phyloP scores from a whole-genome alignment of 2,113 vertebrate species.

The Tetrax tetrax region DNA sequence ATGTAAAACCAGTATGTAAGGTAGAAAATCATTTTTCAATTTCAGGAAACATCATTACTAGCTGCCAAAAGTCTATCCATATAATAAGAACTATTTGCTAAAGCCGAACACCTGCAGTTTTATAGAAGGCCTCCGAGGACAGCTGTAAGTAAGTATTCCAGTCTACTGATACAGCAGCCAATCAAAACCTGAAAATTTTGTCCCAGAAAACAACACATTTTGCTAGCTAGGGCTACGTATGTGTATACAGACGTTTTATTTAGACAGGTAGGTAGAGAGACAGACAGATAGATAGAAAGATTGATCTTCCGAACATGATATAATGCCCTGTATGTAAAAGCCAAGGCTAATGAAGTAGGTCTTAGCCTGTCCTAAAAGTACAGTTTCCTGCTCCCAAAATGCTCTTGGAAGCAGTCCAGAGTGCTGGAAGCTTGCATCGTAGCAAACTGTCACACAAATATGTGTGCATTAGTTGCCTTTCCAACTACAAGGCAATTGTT shows the following conservation, averaged over 20 bases:
- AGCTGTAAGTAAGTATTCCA: constrained; percentile 66
- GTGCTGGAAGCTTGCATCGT: not conserved
- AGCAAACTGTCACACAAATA: constrained; percentile 24
- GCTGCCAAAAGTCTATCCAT: constrained; percentile 80
- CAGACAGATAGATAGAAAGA: not conserved
- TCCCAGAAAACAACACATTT: constrained; percentile 49
- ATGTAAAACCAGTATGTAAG: constrained; percentile 80
- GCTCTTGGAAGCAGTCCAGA: constrained; percentile 26
- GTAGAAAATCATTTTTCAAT: constrained; percentile 84
- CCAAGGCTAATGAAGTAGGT: not conserved
- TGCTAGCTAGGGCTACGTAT: not conserved
- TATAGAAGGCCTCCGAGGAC: constrained; percentile 79
- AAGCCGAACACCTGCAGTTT: constrained; percentile 85
- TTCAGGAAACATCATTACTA: constrained; percentile 83
- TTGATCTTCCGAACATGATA: not conserved
- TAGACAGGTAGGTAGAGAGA: not conserved
- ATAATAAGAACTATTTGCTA: constrained; percentile 83
- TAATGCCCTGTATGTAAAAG: not conserved
- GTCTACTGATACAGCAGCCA: constrained; percentile 81
- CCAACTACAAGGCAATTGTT: not conserved
- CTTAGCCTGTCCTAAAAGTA: not conserved
- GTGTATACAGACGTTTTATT: not conserved
- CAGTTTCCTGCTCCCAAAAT: constrained; percentile 22
- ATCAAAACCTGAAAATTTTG: constrained; percentile 64
- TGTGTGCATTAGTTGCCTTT: not conserved